phyloP scores from a whole-genome alignment of 2,888 invertebrate genomes.

The Parnassius mnemosyne region DNA sequence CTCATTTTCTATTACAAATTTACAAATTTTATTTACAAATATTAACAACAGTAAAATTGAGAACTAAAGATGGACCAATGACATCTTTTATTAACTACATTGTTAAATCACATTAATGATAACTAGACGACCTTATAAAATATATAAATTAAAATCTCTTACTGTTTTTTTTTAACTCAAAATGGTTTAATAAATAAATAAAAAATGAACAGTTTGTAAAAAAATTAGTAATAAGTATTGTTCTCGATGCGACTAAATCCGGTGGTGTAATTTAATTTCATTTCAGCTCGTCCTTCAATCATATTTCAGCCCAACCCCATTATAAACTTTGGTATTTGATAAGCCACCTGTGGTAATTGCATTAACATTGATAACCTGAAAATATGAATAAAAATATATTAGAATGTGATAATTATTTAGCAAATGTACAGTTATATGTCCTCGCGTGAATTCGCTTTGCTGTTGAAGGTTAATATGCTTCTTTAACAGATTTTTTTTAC shows the following conservation, averaged over 20 bases:
- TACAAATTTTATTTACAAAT: slow-evolving; percentile 39
- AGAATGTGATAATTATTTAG: too few relatives aligned
- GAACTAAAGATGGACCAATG: slow-evolving; percentile 2
- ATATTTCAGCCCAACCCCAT: slow-evolving; percentile 86
- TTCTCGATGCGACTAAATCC: slow-evolving; percentile 37
- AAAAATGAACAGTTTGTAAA: slow-evolving; percentile 17
- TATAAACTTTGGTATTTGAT: slow-evolving; percentile 92
- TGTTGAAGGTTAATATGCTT: too few relatives aligned
- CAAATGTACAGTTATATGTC: too few relatives aligned
- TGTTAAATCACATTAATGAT: slow-evolving; percentile 19
- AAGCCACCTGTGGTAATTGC: slow-evolving; percentile 91
- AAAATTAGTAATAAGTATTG: slow-evolving; percentile 28
- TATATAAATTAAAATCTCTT: slow-evolving; percentile 17
- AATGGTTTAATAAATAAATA: slow-evolving; percentile 18
- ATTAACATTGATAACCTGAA: slow-evolving; percentile 91
- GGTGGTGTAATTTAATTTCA: slow-evolving; percentile 41
- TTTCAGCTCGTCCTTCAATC: slow-evolving; percentile 18
- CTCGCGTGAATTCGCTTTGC: too few relatives aligned
- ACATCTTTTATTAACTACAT: slow-evolving; percentile 12
- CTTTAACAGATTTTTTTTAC: too few relatives aligned
- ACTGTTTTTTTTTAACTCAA: slow-evolving; percentile 10
- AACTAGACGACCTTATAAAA: slow-evolving; percentile 18
- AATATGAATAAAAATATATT: slow-evolving; percentile 39
- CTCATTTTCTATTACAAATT: slow-evolving; percentile 35
- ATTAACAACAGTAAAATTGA: slow-evolving; percentile 21